Percentiles rank a stretch among this genome's conserved stretches.
These are phyloP conservation scores for Labroides dimidiatus DNA, from an alignment of 2,797 vertebrate genomes.

Conservation along the genomic window DNA sequence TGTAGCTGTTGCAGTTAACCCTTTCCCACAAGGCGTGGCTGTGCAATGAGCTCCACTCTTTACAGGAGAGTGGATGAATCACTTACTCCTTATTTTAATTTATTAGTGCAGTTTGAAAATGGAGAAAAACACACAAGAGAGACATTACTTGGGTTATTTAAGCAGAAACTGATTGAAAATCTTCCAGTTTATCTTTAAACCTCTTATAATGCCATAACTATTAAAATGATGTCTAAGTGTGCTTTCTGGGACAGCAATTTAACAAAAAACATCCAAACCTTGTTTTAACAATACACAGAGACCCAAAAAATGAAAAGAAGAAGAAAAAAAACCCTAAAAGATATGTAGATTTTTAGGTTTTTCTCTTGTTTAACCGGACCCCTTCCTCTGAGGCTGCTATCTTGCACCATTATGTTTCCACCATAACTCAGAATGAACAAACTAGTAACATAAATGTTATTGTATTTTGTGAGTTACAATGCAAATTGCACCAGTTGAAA, in stretches of 20 bases:
- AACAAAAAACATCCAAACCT: background rate
- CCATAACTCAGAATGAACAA: no score
- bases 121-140: conserved; percentile 21
- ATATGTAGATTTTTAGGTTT: no score
- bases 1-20: conserved; percentile 82
- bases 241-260: background rate
- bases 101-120: conserved; percentile 38
- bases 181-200: background rate
- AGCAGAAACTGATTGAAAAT: conserved; percentile 1
- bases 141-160: conserved; percentile 18
- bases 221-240: background rate
- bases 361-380: no score
- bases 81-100: conserved; percentile 43
- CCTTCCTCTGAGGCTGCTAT: no score
- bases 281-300: no score
- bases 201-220: background rate
- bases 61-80: conserved; percentile 48
- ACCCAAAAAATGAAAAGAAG: no score
- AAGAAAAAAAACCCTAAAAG: no score
- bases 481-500: no score
- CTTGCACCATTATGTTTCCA: no score
- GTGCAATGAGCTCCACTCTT: conserved; percentile 46
- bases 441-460: no score
- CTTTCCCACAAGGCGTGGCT: conserved; percentile 64
- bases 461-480: no score